Conservation (phyloP, 1,140 invertebrate genomes). For the Danaus plexippus region DNA sequence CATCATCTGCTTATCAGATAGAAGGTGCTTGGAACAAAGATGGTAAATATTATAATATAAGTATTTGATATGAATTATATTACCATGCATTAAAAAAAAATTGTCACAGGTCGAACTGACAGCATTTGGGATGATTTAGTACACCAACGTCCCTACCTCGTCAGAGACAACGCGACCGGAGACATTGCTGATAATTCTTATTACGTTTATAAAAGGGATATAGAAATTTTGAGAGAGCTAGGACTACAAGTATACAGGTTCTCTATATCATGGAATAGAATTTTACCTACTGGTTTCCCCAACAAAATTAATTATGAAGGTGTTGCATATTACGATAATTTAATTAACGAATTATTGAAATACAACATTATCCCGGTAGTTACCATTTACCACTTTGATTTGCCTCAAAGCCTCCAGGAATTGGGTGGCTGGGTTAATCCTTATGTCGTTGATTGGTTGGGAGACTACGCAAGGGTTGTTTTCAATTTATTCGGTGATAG, state of each 20-base stretch:
- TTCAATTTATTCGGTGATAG: constrained; percentile 75
- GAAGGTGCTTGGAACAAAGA: constrained; percentile 74
- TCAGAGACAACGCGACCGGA: constrained; percentile 70
- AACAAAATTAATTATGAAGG: constrained; percentile 72
- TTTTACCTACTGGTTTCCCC: constrained; percentile 75
- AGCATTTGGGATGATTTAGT: constrained; percentile 74
- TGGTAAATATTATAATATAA: constrained; percentile 44
- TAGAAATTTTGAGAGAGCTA: constrained; percentile 68
- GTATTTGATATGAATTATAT: background rate
- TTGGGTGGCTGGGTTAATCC: constrained; percentile 77
- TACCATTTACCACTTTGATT: constrained; percentile 78
- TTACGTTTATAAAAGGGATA: constrained; percentile 60
- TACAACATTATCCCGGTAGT: constrained; percentile 73
- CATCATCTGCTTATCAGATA: constrained; percentile 73
- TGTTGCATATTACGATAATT: constrained; percentile 75
- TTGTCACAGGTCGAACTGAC: constrained; percentile 62
- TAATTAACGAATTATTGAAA: constrained; percentile 73
- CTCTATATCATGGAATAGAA: constrained; percentile 76
- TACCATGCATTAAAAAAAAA: background rate
- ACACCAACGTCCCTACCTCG: constrained; percentile 57
- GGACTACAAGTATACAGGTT: constrained; percentile 75
- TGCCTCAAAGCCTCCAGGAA: constrained; percentile 74
- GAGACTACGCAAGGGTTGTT: constrained; percentile 73
- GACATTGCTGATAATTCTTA: constrained; percentile 54
- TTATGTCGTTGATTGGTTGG: constrained; percentile 74